Conservation (phyloP, 2,888 invertebrate genomes). For the Chesias legatella region DNA sequence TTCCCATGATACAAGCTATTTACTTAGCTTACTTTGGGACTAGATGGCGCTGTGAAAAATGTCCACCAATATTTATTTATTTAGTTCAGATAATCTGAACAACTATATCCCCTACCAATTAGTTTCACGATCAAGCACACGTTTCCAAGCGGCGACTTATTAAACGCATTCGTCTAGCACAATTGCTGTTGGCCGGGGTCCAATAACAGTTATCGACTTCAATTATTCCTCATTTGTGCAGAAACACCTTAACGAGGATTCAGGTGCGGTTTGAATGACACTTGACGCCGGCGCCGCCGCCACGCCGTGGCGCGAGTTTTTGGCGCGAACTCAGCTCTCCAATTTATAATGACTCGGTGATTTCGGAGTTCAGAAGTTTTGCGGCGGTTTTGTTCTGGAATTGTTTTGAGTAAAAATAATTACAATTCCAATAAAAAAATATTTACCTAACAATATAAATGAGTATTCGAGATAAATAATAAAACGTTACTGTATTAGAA, state of each 20-base stretch:
- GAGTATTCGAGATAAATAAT: too few species aligned
- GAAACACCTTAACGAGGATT: constrained; percentile 65
- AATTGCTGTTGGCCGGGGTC: constrained; percentile 58
- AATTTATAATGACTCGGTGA: constrained; percentile 54
- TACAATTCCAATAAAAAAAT: too few species aligned
- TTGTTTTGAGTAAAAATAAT: too few species aligned
- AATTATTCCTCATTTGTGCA: constrained; percentile 69
- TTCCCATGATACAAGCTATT: too few species aligned
- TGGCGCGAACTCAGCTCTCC: constrained; percentile 52
- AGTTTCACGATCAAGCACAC: constrained; percentile 6
- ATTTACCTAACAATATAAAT: too few species aligned
- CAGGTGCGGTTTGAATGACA: constrained; percentile 57
- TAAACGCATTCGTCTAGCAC: constrained; percentile 42
- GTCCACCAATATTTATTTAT: too few species aligned
- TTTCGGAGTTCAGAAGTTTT: constrained; percentile 39
- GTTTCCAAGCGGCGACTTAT: constrained; percentile 13
- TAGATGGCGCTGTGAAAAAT: too few species aligned
- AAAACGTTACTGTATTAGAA: too few species aligned
- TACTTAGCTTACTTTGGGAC: too few species aligned
- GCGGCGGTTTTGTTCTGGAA: constrained; percentile 10
- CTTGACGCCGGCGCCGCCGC: too few species aligned
- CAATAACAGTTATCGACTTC: constrained; percentile 74
- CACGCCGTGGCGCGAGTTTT: constrained; percentile 54
- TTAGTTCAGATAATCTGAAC: not conserved
- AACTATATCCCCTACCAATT: constrained; percentile 5